Conservation (phyloP, 2,888 invertebrate genomes). For the Phyllotreta cruciferae region DNA sequence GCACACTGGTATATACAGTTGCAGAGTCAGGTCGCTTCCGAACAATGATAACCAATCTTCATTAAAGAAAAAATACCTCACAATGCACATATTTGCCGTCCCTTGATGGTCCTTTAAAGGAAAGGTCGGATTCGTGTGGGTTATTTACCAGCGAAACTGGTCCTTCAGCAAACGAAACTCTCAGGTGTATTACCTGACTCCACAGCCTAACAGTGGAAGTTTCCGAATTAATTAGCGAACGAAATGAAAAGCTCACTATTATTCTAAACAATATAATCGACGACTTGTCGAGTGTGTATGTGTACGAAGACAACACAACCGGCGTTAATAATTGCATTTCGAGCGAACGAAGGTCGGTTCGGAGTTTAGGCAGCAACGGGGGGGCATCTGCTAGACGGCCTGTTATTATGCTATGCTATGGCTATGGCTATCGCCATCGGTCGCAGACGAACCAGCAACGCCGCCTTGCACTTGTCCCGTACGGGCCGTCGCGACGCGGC, state of each 20-base stretch:
- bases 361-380: background rate
- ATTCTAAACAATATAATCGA: too few relatives aligned
- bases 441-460: constrained; percentile 7
- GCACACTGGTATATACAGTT: background rate
- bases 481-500: constrained; percentile 4
- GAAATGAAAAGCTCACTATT: too few relatives aligned
- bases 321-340: too few relatives aligned
- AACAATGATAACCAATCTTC: constrained; percentile 3
- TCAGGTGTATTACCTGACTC: too few relatives aligned
- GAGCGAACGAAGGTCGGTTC: background rate
- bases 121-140: background rate
- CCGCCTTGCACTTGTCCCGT: constrained; percentile 8
- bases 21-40: background rate
- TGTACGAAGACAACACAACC: too few relatives aligned
- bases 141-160: too few relatives aligned
- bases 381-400: constrained; percentile 2
- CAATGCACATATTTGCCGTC: constrained; percentile 1
- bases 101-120: constrained; percentile 8
- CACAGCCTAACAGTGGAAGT: too few relatives aligned
- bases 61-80: constrained; percentile 4
- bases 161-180: too few relatives aligned
- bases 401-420: constrained; percentile 1
- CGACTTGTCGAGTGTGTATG: too few relatives aligned
- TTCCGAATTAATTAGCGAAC: too few relatives aligned
- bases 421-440: constrained; percentile 5